These are phyloP conservation scores for Myiozetetes cayanensis DNA, from an alignment of 2,113 vertebrate genomes.

Conservation along the genomic window DNA sequence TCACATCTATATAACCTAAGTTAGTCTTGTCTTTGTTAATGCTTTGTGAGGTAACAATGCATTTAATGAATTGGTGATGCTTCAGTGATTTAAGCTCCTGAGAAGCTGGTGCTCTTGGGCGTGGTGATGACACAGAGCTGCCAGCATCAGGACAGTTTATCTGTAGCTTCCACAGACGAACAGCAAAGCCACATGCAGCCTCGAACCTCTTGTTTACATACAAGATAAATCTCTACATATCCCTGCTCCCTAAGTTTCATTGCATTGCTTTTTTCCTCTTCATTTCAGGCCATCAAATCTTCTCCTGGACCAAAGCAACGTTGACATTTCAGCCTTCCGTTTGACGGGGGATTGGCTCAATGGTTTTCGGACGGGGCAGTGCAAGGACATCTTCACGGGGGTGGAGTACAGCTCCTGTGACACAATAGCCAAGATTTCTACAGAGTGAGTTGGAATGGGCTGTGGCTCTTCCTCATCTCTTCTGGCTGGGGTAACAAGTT, in stretches of 20 bases:
- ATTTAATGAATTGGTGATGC: background rate
- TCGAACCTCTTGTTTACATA: background rate
- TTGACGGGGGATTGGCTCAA: constrained; percentile 91
- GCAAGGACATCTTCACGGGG: constrained; percentile 93
- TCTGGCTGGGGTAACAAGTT: background rate
- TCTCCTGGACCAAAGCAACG: constrained; percentile 91
- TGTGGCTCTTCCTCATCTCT: background rate
- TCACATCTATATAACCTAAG: background rate
- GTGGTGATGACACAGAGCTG: background rate
- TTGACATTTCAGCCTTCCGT: constrained; percentile 84
- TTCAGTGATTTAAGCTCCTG: background rate
- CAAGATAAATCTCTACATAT: background rate
- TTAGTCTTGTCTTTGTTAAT: background rate
- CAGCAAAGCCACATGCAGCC: background rate
- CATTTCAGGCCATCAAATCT: constrained; percentile 87
- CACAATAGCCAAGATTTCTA: constrained; percentile 94
- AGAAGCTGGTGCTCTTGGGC: background rate
- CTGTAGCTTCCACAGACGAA: background rate
- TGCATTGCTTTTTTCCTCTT: background rate
- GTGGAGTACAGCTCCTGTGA: constrained; percentile 96
- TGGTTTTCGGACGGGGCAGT: constrained; percentile 87
- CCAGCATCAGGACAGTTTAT: background rate
- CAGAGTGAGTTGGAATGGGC: constrained; percentile 83
- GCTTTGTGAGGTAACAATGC: background rate
- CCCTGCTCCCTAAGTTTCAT: background rate